A percentile compares a stretch with the other conserved stretches of the same genome.
Conservation (phyloP, 2,888 invertebrate species). For the Cecidostiba fungosa region DNA sequence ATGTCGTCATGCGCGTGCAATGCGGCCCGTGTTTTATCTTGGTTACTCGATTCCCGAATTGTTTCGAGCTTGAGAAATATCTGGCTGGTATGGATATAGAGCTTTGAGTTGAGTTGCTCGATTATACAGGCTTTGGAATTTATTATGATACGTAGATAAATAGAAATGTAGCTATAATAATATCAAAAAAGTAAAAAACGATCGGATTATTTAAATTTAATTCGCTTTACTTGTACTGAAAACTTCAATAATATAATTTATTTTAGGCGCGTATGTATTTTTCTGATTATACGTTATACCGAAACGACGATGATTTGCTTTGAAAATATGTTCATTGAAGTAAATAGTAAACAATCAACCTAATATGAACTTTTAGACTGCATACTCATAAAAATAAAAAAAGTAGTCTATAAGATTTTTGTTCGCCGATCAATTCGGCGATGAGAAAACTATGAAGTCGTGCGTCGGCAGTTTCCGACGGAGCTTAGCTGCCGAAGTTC, state of each 20-base stretch:
- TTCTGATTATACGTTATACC: no score
- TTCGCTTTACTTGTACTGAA: no score
- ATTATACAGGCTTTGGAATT: background rate
- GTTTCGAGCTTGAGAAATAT: background rate
- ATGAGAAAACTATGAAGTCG: conserved; percentile 40
- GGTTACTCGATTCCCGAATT: conserved; percentile 25
- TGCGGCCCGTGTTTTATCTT: conserved; percentile 54
- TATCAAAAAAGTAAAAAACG: no score
- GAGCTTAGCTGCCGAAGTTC: conserved; percentile 54
- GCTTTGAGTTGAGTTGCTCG: background rate
- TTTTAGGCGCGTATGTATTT: background rate
- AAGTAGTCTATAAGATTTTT: background rate
- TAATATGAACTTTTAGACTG: background rate
- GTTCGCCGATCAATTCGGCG: background rate
- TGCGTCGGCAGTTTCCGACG: conserved; percentile 7
- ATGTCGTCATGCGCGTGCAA: conserved; percentile 59
- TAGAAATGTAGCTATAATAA: no score
- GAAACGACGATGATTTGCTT: no score
- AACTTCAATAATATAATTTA: background rate
- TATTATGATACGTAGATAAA: no score
- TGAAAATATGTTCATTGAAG: background rate
- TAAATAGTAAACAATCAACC: background rate
- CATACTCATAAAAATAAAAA: background rate
- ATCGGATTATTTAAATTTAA: no score
- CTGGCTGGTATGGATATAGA: background rate